Percentiles rank a stretch among this genome's conserved stretches.
Evolutionary conservation across 2,797 vertebrate genomes (phyloP).

Genomic region (Scomberomorus guttatus): DNA sequence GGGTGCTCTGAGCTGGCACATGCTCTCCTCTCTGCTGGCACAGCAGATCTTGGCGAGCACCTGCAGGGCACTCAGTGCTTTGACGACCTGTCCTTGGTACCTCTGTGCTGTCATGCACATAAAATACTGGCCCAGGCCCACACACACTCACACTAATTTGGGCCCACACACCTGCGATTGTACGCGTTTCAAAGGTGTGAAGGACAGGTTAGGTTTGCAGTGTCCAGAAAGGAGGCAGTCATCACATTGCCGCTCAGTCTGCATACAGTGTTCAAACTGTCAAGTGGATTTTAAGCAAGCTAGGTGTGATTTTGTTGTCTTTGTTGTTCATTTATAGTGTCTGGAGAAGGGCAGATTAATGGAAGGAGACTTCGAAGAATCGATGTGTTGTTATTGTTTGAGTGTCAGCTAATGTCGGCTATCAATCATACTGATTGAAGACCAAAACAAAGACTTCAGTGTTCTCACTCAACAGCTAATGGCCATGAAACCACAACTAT

Average conservation of each 20-base stretch:
- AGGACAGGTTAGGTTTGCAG: constrained; percentile 32
- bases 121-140: background rate
- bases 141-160: constrained; percentile 5
- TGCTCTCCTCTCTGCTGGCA: constrained; percentile 41
- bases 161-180: constrained; percentile 10
- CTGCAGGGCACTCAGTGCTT: constrained; percentile 42
- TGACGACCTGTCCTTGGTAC: constrained; percentile 59
- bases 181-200: constrained; percentile 23
- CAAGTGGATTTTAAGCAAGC: background rate
- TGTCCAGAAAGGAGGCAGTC: background rate
- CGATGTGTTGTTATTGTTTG: constrained; percentile 4
- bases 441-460: background rate
- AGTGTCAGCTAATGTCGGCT: background rate
- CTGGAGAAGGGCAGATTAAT: background rate
- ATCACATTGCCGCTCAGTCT: background rate
- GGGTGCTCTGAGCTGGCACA: constrained; percentile 42
- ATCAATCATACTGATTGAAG: constrained; percentile 7
- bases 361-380: background rate
- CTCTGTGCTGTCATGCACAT: constrained; percentile 28
- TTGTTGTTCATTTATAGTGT: background rate
- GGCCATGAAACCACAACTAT: background rate
- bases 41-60: constrained; percentile 56
- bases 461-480: constrained; percentile 1
- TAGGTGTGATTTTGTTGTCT: background rate
- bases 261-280: background rate